Base-by-base conservation (phyloP, 2,888 invertebrate species). In the Caenorhabditis macrosperma region DNA sequence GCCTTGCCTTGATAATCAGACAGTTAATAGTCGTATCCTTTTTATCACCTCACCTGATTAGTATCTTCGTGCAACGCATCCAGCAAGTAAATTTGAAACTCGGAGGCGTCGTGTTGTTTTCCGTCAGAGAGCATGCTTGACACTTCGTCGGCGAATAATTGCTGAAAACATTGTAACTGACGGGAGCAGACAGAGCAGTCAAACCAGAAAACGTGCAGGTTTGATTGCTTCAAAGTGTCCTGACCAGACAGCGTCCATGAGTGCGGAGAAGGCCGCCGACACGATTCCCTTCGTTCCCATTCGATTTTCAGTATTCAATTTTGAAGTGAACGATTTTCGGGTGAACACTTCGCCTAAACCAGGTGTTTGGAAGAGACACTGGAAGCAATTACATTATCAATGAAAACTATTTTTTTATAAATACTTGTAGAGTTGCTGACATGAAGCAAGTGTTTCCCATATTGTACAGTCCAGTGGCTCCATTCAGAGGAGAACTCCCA, bases 21-120 rank as follows among this genome's bases (percentile, higher is more conserved):
- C 84, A 82, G 28, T 4, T n/a, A n/a, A n/a, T n/a, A n/a, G n/a
- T n/a, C n/a, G n/a, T n/a, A n/a, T n/a, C n/a, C n/a, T n/a, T n/a
- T n/a, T n/a, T n/a, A n/a, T n/a, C 38, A 35, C 7, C 2, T 0
- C 28, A 86, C 88, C 68, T 67, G 57, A 60, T 89, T 90, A 0
- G 88, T 90, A 67, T 90, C 90, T 66, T 92, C 92, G 81, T 92
- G 91, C 0, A 92, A 82, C 0, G 91, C 90, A 78, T 91, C 91
- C 15, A 92, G 81, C 12, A 93, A 88, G 86, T 92, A 92, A 15
- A 92, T 91, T 91, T 93, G 91, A 83, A 93, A 93, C 83, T 93
- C 93, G 82, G 93, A 93, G 1, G 93, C 92, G 86, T 93, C 93
- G 85, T 93, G 93, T 85, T 93, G 93, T n/a, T 81, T 75, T 2